Evolutionary conservation across 2,888 invertebrate species (phyloP), one percentile per base, ranked within the genome.

Genomic region (Catocala sponsa): DNA sequence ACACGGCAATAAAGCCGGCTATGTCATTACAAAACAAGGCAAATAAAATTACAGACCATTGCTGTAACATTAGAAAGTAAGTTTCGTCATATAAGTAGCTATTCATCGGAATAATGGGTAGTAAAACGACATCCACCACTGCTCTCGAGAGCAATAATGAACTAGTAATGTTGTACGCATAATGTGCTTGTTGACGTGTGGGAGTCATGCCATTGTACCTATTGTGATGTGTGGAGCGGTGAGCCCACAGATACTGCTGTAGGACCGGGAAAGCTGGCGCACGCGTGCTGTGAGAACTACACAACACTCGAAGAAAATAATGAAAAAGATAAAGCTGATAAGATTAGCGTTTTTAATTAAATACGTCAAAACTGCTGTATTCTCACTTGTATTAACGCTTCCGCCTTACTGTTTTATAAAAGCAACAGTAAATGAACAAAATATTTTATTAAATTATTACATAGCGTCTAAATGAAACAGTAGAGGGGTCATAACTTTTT

Each of bases 31-130:
- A 78, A 79, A 73, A 80, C 65, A 74, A 75, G 70, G 73, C 79
- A 84, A 85, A 86, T 86, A 79, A 86, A 86, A 85, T 86, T 81
- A 84, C 80, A 76, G 74, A 61, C 78, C 80, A 85, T 87, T 87
- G 85, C 85, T 80, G 75, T 78, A 82, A 84, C 86, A 88, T 89
- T 91, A 91, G 91, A 92, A 91, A 91, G 90, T 88, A 76, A 74
- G 85, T 90, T 88, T 89, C 88, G 83, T 88, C 89, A 89, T 83
- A 81, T 78, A 80, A 88, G 81, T 75, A 80, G 82, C 88, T 82
- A 88, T 89, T 89, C 88, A 87, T 86, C 83, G 82, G 80, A 76
- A 87, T 90, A 88, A 90, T 89, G 84, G 76, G 68, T 75, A 60
- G 64, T 75, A 69, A 67, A 75, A 65, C 78, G 77, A 66, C 78